Evolutionary conservation across 1,140 invertebrate genomes (phyloP).

Genomic region (Drosophila fuyamai): DNA sequence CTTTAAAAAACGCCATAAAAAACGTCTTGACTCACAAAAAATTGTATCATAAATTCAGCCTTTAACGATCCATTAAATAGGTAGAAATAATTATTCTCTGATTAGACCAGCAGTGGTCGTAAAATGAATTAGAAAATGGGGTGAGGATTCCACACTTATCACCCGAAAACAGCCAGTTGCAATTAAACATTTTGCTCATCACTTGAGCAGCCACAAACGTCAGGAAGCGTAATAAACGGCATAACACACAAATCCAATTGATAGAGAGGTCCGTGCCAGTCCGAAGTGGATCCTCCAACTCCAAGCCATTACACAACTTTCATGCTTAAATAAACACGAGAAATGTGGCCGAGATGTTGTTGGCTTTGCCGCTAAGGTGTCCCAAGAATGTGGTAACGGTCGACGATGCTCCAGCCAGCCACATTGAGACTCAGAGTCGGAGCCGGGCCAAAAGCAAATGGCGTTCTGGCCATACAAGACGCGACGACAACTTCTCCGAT

Average conservation of each 20-base stretch:
- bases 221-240: conserved; percentile 39
- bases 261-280: conserved; percentile 4
- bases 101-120: conserved; percentile 53
- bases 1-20: conserved; percentile 2
- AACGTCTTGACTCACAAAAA: conserved; percentile 16
- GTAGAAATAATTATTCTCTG: conserved; percentile 51
- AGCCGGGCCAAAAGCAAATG: conserved; percentile 58
- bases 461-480: conserved; percentile 68
- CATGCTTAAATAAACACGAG: conserved; percentile 56
- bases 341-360: conserved; percentile 46
- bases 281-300: conserved; percentile 6
- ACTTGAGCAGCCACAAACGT: conserved; percentile 29
- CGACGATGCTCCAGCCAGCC: conserved; percentile 23
- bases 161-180: conserved; percentile 15
- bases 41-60: conserved; percentile 51
- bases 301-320: conserved; percentile 57
- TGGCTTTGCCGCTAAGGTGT: conserved; percentile 52
- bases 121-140: conserved; percentile 36
- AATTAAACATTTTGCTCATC: conserved; percentile 41
- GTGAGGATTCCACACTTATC: neutral
- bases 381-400: conserved; percentile 76
- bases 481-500: conserved; percentile 58
- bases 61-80: conserved; percentile 62
- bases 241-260: conserved; percentile 46
- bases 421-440: conserved; percentile 7